Base-by-base conservation (phyloP, 2,797 vertebrate species). In the Bovichtus diacanthus region DNA sequence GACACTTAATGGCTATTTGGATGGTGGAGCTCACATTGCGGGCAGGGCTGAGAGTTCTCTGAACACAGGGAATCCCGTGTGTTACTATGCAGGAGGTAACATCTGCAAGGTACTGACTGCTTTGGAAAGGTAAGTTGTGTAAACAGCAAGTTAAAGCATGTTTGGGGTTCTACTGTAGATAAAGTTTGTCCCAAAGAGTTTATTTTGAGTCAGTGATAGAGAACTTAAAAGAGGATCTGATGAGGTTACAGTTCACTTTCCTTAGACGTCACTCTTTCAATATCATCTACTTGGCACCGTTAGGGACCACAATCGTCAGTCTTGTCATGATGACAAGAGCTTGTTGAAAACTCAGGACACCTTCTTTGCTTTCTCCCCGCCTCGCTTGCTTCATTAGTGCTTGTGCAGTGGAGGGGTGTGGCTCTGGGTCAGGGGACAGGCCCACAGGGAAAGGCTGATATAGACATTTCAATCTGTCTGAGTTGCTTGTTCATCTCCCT, bases 391-490 rank as follows among this genome's bases (percentile, higher is more conserved):
- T 83, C 61, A 82, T 78, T 63, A 8, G 49, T 55, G 51, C 58
- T 65, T 73, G 67, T 78, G 70, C 56, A 68, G 70, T 29, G 36
- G 19, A 70, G 53, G 71, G 50, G 77, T 53, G 64, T 70, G 82
- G 73, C 51, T 70, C 36, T 27, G 72, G 89, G 78, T 81, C 61
- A 74, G 54, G 54, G 83, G 81, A 83, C 80, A 63, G 51, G 76
- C 79, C 83, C 64, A 44, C 70, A 69, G 84, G 87, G 82, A 91
- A 81, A 72, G 68, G 84, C 87, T 75, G 84, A 91, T 90, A 86
- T 54, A 81, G 78, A 83, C 78, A 44, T 89, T 87, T 88, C 88
- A 81, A 84, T 90, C 88, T 80, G 85, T 90, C 86, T 86, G 79
- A 46, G 21, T 68, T 76, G 79, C 72, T 82, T 84, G 74, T 86